A percentile compares a stretch with the other conserved stretches of the same genome.
These are phyloP conservation scores for Centrocercus urophasianus DNA, from an alignment of 2,113 vertebrate species.

Conservation along the genomic window DNA sequence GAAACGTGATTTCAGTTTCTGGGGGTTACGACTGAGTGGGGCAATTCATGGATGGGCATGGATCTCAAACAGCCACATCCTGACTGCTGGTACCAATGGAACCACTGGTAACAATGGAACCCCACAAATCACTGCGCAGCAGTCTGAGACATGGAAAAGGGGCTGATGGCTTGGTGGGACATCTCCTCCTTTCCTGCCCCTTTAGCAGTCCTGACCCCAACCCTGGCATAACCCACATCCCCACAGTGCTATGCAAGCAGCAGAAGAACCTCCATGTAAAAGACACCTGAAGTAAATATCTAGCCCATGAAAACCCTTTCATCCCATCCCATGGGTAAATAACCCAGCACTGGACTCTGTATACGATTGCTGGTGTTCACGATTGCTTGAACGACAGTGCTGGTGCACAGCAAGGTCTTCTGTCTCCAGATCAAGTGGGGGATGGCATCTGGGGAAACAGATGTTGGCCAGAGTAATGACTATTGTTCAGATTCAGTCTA, in stretches of 20 bases:
- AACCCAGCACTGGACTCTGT: background rate
- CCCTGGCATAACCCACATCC: background rate
- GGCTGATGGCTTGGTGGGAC: background rate
- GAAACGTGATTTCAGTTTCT: background rate
- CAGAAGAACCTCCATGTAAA: background rate
- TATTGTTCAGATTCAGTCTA: constrained; percentile 9
- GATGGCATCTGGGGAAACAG: rapidly evolving
- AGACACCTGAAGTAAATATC: background rate
- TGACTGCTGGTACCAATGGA: background rate
- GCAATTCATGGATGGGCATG: background rate
- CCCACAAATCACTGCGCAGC: background rate
- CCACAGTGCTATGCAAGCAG: background rate
- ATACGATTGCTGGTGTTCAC: background rate
- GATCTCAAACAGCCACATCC: background rate
- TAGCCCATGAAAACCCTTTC: background rate
- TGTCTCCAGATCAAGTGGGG: background rate
- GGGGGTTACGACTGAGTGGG: rapidly evolving
- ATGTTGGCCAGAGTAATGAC: background rate
- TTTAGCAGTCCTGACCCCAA: background rate
- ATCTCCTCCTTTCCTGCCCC: background rate
- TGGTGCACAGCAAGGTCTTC: background rate
- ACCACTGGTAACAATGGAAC: background rate
- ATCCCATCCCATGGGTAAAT: rapidly evolving
- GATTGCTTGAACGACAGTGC: background rate
- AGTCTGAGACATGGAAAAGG: background rate